Conservation (phyloP, 2,888 invertebrate species). For the Acanthosoma haemorrhoidale region DNA sequence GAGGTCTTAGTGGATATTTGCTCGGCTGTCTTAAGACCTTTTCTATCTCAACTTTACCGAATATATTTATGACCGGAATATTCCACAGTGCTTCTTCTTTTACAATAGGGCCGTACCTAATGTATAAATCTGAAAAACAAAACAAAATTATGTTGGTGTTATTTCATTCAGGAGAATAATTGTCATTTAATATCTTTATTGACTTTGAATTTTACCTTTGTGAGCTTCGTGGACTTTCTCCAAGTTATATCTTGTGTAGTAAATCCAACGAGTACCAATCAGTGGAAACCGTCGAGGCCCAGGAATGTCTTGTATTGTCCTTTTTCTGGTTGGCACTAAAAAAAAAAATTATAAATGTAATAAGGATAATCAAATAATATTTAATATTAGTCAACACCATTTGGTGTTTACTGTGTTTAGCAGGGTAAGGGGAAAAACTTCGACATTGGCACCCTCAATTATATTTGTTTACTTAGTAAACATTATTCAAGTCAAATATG, state of each 20-base stretch:
- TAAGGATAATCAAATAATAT: too few relatives aligned
- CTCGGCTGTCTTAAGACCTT: conserved; percentile 66
- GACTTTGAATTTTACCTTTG: conserved; percentile 52
- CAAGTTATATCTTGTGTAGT: conserved; percentile 61
- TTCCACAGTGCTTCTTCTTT: conserved; percentile 72
- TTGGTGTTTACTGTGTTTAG: too few relatives aligned
- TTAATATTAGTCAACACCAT: too few relatives aligned
- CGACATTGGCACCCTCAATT: too few relatives aligned
- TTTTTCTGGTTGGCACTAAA: neutral
- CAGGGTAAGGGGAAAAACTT: too few relatives aligned
- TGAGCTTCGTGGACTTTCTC: conserved; percentile 74
- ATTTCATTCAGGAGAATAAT: too few relatives aligned
- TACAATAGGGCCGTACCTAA: conserved; percentile 66
- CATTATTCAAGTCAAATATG: too few relatives aligned
- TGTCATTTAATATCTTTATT: neutral
- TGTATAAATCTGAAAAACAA: conserved; percentile 56
- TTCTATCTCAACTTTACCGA: conserved; percentile 66
- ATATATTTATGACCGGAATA: conserved; percentile 66
- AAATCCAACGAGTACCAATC: conserved; percentile 76
- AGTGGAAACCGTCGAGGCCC: conserved; percentile 67
- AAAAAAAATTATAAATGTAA: neutral
- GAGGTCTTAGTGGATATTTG: conserved; percentile 72
- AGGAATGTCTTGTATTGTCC: conserved; percentile 54
- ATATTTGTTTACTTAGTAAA: too few relatives aligned
- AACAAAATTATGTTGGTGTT: neutral